Evolutionary conservation across 2,888 invertebrate species (phyloP), one percentile per base, ranked within the genome.

Genomic region (Aelia acuminata): DNA sequence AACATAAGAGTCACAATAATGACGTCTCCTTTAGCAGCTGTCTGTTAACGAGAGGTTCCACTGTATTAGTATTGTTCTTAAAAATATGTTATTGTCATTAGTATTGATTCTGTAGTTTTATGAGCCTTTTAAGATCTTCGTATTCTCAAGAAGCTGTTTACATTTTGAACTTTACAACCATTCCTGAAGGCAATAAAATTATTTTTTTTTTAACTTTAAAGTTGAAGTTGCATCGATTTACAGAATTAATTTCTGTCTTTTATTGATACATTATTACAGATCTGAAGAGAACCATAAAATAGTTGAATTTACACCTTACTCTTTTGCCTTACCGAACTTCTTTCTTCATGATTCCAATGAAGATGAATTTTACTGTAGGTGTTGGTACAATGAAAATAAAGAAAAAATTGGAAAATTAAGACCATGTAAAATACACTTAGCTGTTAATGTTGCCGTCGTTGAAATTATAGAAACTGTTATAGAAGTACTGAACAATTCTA

Each of bases 351-450:
- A 80, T 80, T 20, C 8, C 43, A 15, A 22, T 80, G 80, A 80
- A 15, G 80, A 80, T 18, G 43, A 80, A 39, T 47, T 43, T 47
- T 47, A 80, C 80, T 80, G 80, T 47, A 47, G 13, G 43, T 80
- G 80, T 47, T 80, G 80, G 80, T 80, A 80, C 43, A 39, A 80
- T n/a, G 80, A 80, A 80, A 80, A 80, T 15, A 80, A 80, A 39
- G 80, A 80, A 80, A 80, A 80, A n/a, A 80, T 80, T n/a, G 80
- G 80, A 18, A 80, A 80, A 80, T n/a, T 80, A n/a, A 80, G 43
- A n/a, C 80, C 80, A n/a, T 80, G 80, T 15, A 80, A 80, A 80
- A 80, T 80, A 35, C 80, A 80, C n/a, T 43, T 80, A n/a, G 80
- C 80, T 43, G 80, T 80, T 43, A 80, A 80, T 80, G 13, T 43